Conservation (phyloP, 92 coral and sea anemone species). For the Zoanthus sociatus region DNA sequence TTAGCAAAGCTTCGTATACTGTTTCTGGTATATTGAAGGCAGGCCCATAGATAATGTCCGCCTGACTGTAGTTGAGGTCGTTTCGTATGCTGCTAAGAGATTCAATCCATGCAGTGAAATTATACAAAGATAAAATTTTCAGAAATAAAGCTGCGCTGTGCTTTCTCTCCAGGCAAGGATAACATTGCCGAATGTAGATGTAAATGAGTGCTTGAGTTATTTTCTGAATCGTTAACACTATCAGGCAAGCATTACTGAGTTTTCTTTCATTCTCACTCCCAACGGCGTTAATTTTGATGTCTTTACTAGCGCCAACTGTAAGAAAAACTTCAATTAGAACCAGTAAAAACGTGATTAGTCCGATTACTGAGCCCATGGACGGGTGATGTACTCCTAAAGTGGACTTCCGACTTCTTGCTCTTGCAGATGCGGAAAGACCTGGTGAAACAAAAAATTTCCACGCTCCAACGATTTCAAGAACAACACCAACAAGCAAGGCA, state of each 20-base stretch:
- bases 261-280: constrained; percentile 21
- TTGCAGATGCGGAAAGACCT: not conserved
- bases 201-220: constrained; percentile 27
- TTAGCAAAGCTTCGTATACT: constrained; percentile 16
- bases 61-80: constrained; percentile 2
- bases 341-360: constrained; percentile 39
- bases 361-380: constrained; percentile 54
- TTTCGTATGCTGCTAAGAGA: constrained; percentile 3
- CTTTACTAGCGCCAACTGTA: not conserved
- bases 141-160: constrained; percentile 49
- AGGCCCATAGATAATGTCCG: constrained; percentile 7
- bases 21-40: constrained; percentile 23
- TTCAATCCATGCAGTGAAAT: constrained; percentile 14
- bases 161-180: not conserved
- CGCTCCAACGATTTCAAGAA: constrained; percentile 40
- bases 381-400: constrained; percentile 52
- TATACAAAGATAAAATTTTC: constrained; percentile 28
- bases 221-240: constrained; percentile 37
- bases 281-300: not conserved
- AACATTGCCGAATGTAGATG: constrained; percentile 31
- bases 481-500: constrained; percentile 39
- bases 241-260: not conserved
- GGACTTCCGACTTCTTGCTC: not conserved
- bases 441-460: constrained; percentile 19
- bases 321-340: constrained; percentile 32